Percentiles rank a stretch among this genome's conserved stretches.
phyloP scores from a whole-genome alignment of 2,113 vertebrate species.

The Origma solitaria region DNA sequence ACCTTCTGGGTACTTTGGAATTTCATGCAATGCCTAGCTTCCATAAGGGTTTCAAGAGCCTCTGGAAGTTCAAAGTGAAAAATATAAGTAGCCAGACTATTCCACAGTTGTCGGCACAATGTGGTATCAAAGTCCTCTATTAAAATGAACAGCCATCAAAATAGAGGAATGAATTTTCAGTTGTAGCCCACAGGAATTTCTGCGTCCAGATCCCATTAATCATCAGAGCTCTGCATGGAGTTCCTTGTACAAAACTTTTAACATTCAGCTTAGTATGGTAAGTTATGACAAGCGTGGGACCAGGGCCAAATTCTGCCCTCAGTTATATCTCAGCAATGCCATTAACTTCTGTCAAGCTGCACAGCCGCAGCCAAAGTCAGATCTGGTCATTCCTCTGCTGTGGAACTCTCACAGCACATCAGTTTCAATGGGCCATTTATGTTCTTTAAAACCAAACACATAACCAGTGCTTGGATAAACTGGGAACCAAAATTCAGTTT shows the following conservation, averaged over 20 bases:
- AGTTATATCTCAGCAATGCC: neutral
- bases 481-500: constrained; percentile 23
- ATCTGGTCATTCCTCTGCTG: constrained; percentile 8
- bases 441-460: neutral
- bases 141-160: constrained; percentile 59
- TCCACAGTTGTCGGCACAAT: constrained; percentile 47
- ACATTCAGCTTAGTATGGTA: constrained; percentile 13
- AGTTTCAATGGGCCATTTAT: constrained; percentile 31
- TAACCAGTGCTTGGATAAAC: neutral
- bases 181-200: constrained; percentile 61
- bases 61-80: constrained; percentile 25
- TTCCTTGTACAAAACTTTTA: constrained; percentile 49
- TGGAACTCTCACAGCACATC: neutral
- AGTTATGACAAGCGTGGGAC: constrained; percentile 34
- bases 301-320: constrained; percentile 48
- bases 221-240: constrained; percentile 10
- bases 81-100: constrained; percentile 42
- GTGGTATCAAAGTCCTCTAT: constrained; percentile 46
- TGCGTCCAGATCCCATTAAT: constrained; percentile 56
- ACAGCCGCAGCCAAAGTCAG: neutral
- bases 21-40: neutral
- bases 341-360: constrained; percentile 32
- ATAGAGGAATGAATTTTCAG: constrained; percentile 51
- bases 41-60: neutral
- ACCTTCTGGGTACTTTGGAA: neutral